Evolutionary conservation across 2,113 vertebrate genomes (phyloP).

Genomic region (Bucco capensis): DNA sequence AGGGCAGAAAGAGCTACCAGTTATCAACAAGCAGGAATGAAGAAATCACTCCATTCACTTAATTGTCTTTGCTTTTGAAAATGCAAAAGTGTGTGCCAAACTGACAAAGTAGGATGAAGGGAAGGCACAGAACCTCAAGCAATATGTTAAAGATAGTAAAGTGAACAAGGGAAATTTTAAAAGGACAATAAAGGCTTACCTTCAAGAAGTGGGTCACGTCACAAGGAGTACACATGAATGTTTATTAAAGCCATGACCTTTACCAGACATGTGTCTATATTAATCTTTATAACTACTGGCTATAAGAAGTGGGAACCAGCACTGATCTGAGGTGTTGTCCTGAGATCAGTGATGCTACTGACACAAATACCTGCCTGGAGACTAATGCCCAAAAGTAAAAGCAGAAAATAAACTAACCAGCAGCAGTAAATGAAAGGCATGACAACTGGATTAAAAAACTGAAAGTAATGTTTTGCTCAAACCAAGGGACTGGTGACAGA

Average conservation of each 20-base stretch:
- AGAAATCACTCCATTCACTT: background rate
- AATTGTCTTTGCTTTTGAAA: background rate
- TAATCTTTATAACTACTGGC: background rate
- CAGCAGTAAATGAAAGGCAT: background rate
- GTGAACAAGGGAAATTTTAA: background rate
- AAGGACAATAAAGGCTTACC: background rate
- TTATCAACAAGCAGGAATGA: background rate
- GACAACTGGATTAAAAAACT: background rate
- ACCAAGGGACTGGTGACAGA: background rate
- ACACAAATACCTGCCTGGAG: background rate
- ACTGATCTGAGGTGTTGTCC: background rate
- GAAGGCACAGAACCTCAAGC: background rate
- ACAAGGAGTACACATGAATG: background rate
- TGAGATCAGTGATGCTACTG: background rate
- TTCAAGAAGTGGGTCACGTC: background rate
- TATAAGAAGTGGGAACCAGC: background rate
- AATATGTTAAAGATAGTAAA: background rate
- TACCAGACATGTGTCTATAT: fast-evolving
- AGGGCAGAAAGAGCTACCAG: background rate
- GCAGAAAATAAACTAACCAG: background rate
- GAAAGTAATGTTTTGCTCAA: background rate
- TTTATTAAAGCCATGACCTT: background rate
- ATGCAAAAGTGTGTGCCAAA: background rate
- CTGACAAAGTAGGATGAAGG: background rate
- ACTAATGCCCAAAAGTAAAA: background rate